Base-by-base conservation (phyloP, 2,888 invertebrate species). In the Apocheima hispidaria region DNA sequence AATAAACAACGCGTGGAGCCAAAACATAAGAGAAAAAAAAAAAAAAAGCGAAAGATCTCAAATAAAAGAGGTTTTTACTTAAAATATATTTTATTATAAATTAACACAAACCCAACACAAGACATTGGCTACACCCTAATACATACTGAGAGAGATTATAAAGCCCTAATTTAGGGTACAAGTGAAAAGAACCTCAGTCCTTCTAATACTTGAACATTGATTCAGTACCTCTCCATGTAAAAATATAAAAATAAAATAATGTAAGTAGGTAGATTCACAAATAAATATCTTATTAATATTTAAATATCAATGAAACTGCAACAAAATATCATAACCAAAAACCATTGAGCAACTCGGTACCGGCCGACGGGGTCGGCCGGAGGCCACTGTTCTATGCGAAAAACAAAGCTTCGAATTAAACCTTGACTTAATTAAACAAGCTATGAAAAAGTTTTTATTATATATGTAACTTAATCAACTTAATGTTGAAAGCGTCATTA, bases 81-180 rank as follows among this genome's bases (percentile, higher is more conserved):
- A 88, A 90, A 90, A 89, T 89, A 88, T 68, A 86, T 87, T 91
- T 90, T 90, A 90, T 84, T 91, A 92, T 92, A 92, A 92, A 90
- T 91, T 88, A 92, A 89, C 86, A 86, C 85, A 86, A 89, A 90
- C 91, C 92, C 92, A 92, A 91, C 90, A 92, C 89, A 91, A 86
- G 82, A 89, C 83, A 88, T 90, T 88, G 87, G 86, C 84, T 86
- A 84, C 79, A 80, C 77, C 82, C 83, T 84, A 87, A 77, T 83
- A 87, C 81, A 81, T 81, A 84, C 84, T 85, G 82, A 87, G 85
- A 88, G 84, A 87, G 85, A 89, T 87, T 85, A 90, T 76, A 89
- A 87, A 87, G 87, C 92, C 92, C 92, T 92, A 92, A 92, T 92
- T 92, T 92, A 92, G 92, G 92, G 92, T 92, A 92, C 92, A 87